Evolutionary conservation across 2,888 invertebrate species (phyloP), one percentile per base, ranked within the genome.

Genomic region (Campoletis raptor): DNA sequence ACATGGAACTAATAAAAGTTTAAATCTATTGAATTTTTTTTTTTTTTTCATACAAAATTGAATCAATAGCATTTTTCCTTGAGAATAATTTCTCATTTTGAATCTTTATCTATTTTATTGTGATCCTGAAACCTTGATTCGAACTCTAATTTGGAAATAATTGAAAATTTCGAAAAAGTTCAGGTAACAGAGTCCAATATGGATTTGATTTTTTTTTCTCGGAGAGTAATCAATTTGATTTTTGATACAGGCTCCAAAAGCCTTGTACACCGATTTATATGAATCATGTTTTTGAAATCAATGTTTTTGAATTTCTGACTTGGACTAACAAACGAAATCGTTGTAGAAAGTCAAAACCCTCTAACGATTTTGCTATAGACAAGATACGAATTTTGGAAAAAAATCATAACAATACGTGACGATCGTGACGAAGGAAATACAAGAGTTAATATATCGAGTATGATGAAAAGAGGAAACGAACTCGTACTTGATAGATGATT

Each of bases 391-490:
- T 40, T 74, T 57, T n/a, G 6, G 36, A 54, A n/a, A 24, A 24
- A 42, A 61, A n/a, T 40, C 6, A 24, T 15, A 42, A 64, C 40
- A 66, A 24, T 5, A 30, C 24, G 7, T 1, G 30, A 18, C 18
- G 40, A 72, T 54, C 24, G 45, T 24, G n/a, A n/a, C 42, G 45
- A 76, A 45, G 21, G n/a, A n/a, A 64, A 76, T 48, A 48, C 42
- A 24, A 74, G 4, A 15, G 45, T 15, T 52, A 54, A 73, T 7
- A 73, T 7, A 30, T 0, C 12, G 48, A 24, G 6, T 40, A 36
- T 45, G 45, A 77, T 5, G 45, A 30, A 36, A 54, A 30, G 78
- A 73, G 73, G 37, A 73, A 73, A 73, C 37, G 36, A 36, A 12
- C 21, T 36, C 18, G 37, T n/a, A 37, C 21, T 37, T 52, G 36